Percentiles rank a stretch among this genome's conserved stretches.
Conservation (phyloP, 2,113 vertebrate genomes). For the Emydura subglobosa region DNA sequence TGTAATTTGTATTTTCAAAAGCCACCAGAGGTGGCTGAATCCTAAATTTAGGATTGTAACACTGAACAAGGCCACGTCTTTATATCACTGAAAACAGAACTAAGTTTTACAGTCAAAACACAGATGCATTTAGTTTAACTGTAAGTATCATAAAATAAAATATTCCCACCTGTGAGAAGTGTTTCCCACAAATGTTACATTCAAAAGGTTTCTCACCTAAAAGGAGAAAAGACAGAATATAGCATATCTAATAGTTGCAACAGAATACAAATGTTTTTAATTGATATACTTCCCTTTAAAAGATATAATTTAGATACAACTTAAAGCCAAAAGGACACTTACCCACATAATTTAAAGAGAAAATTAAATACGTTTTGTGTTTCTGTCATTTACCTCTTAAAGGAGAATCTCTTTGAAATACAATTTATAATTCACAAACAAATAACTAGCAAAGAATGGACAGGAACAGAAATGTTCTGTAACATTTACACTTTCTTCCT, state of each 20-base stretch:
- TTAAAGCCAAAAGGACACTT: conserved; percentile 26
- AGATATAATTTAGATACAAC: background rate
- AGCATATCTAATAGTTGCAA: conserved; percentile 59
- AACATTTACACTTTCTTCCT: background rate
- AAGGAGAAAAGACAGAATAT: conserved; percentile 75
- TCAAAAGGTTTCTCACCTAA: conserved; percentile 99
- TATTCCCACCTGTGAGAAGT: conserved; percentile 95
- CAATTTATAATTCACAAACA: conserved; percentile 9
- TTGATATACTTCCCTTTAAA: background rate
- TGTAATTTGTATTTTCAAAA: background rate
- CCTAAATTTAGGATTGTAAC: conserved; percentile 8
- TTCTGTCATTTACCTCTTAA: background rate
- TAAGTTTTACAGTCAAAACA: conserved; percentile 39
- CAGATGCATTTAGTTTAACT: conserved; percentile 52
- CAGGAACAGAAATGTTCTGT: background rate
- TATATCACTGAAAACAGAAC: background rate
- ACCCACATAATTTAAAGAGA: conserved; percentile 5
- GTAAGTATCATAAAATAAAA: conserved; percentile 70
- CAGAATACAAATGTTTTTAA: conserved; percentile 38
- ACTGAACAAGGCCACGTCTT: background rate
- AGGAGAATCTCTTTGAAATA: background rate
- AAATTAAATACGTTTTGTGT: conserved; percentile 9
- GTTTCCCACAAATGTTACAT: conserved; percentile 96
- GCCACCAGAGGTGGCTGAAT: background rate
- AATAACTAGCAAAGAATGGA: background rate